Evolutionary conservation across 2,888 invertebrate genomes (phyloP), one percentile per base, ranked within the genome.

Genomic region (Anaspis maculata): DNA sequence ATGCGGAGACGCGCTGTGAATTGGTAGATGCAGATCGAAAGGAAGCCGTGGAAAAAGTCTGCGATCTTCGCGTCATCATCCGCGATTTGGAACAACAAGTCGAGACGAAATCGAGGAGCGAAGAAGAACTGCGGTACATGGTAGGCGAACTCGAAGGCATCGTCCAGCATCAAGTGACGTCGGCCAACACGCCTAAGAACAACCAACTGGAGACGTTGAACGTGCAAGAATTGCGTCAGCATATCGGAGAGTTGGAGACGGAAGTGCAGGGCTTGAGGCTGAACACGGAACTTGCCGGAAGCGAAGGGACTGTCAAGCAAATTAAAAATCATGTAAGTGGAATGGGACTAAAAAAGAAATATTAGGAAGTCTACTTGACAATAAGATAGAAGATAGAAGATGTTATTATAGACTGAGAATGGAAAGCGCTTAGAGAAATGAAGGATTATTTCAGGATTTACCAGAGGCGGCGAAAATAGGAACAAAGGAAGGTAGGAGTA

Each of bases 21-120:
- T 72, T 77, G 31, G 64, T 79, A 0, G 84, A 89, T 59, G 68
- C 71, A 1, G 86, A 88, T 44, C 63, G 85, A 2, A 77, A 83
- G 59, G 77, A 78, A n/a, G 77, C 82, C 0, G 73, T 81, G 15
- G 83, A 85, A 32, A 86, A 87, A 61, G 77, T 85, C 13, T 71
- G 71, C 49, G 71, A 81, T 7, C 68, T 89, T 10, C 69, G 85
- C 16, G 87, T 89, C 37, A 81, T 88, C 31, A 83, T 90, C 31
- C 69, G 75, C 1, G 83, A 83, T 45, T 62, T 88, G 23, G 90
- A 91, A 57, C 67, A 68, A 1, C 85, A 89, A 56, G 64, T 88
- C 1, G 83, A 85, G 56, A 67, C 70, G 7, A 83, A 83, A 55
- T 67, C 71, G 0, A 62, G 70, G 0, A 72, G 73, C 27, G 85